Base-by-base conservation (phyloP, 2,888 invertebrate species). In the Germaria angustata region DNA sequence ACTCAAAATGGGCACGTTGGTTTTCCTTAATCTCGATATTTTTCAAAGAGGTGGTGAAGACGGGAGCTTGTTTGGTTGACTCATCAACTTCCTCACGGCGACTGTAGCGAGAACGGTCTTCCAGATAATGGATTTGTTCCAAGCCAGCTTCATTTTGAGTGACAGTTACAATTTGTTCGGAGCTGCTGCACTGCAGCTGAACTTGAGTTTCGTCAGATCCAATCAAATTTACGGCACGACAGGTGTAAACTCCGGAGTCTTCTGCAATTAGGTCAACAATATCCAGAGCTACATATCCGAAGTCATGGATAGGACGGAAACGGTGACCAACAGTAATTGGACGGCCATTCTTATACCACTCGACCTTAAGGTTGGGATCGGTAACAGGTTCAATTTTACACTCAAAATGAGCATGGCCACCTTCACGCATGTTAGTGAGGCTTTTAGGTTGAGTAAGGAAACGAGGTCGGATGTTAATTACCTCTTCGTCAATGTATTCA, bases 211-310 rank as follows among this genome's bases (percentile, higher is more conserved):
- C 97, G 89, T 97, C 98, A 81, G 94, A 94, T 57, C 99, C 99
- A 28, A 96, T 94, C 32, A 96, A 92, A 89, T 99, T 99, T 1
- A 96, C 95, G 20, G 99, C 98, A 80, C 97, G 93, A 89, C 98
- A 98, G 3, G 98, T 98, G 91, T 99, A 99, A 22, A 95, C 94
- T 59, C 97, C 98, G 0, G 96, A 95, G 91, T 99, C 99, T 92
- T 99, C 99, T 71, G 98, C 97, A 89, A 98, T 98, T 72, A 98
- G 93, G 90, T 98, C 98, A 85, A 98, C 95, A 84, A 99, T 97
- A 89, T 99, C 99, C 84, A 99, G 93, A 15, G 99, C 98, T 22
- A 99, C 99, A 90, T 98, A 99, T 46, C 99, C 99, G 91, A 99
- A 99, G 91, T 99, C 99, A 90, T 98, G 98, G 89, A 98, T 97